A percentile compares a stretch with the other conserved stretches of the same genome.
These are phyloP conservation scores for Asobara japonica DNA, from an alignment of 1,140 invertebrate species.

Conservation along the genomic window DNA sequence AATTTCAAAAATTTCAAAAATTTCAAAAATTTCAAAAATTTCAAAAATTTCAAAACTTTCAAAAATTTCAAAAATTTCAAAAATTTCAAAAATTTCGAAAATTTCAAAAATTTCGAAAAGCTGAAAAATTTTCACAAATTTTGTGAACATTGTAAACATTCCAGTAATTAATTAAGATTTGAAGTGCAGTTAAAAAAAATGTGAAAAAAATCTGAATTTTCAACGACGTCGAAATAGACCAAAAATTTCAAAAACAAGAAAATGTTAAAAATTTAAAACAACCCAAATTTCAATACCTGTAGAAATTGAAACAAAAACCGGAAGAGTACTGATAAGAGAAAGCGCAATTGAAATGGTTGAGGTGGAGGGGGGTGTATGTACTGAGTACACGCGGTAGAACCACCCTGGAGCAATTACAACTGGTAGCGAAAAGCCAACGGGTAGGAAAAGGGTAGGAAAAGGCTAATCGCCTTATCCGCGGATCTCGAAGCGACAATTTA, in stretches of 20 bases:
- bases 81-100: too few relatives aligned
- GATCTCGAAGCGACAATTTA: constrained; percentile 36
- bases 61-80: too few relatives aligned
- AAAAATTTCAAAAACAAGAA: too few relatives aligned
- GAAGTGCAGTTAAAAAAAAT: not conserved
- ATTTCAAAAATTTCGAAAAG: too few relatives aligned
- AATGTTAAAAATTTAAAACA: not conserved
- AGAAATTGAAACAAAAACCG: not conserved
- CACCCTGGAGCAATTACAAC: constrained; percentile 15
- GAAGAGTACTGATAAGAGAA: not conserved
- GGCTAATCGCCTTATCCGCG: constrained; percentile 36
- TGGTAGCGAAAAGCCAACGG: not conserved
- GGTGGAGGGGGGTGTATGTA: not conserved
- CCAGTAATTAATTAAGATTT: too few relatives aligned
- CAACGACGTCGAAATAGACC: too few relatives aligned
- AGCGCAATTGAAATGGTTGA: not conserved
- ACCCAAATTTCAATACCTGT: not conserved
- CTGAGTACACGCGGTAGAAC: not conserved
- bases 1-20: too few relatives aligned
- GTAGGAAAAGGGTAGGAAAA: constrained; percentile 22
- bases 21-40: too few relatives aligned
- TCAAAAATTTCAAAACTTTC: too few relatives aligned
- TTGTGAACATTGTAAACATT: too few relatives aligned
- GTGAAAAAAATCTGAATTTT: too few relatives aligned
- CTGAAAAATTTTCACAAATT: too few relatives aligned